Evolutionary conservation across 2,888 invertebrate genomes (phyloP).

Genomic region (Torymus tubicola): DNA sequence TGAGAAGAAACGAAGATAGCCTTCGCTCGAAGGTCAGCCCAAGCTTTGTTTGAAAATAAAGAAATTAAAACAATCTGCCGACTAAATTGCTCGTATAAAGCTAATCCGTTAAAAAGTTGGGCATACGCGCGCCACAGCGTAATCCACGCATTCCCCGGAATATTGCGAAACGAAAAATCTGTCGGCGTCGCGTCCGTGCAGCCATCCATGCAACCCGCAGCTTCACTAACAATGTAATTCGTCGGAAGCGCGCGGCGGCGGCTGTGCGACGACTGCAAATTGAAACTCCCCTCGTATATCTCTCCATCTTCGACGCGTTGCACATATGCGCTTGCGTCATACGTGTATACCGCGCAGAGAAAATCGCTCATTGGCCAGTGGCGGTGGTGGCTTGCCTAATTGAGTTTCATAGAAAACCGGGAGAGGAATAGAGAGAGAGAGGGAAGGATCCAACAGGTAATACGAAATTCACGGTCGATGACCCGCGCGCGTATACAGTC

Average conservation of each 20-base stretch:
- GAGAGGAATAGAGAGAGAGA: neutral
- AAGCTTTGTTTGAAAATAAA: too few relatives aligned
- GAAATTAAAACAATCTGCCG: conserved; percentile 9
- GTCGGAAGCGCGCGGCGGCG: conserved; percentile 1
- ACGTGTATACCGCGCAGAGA: neutral
- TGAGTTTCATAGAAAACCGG: conserved; percentile 37
- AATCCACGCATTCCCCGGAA: too few relatives aligned
- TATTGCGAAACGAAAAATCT: too few relatives aligned
- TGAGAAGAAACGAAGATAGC: too few relatives aligned
- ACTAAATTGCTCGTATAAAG: conserved; percentile 26
- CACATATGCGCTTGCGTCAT: too few relatives aligned
- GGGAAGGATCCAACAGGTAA: conserved; percentile 48
- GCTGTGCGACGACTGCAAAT: neutral
- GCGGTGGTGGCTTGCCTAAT: conserved; percentile 28
- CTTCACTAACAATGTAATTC: conserved; percentile 1
- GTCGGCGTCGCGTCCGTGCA: neutral
- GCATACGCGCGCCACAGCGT: too few relatives aligned
- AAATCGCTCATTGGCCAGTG: too few relatives aligned
- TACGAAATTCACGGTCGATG: conserved; percentile 53
- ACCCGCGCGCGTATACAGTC: conserved; percentile 14
- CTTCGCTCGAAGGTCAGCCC: too few relatives aligned
- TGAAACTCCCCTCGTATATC: conserved; percentile 2
- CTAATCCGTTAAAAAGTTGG: neutral
- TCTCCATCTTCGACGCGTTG: neutral
- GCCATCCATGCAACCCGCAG: neutral